Evolutionary conservation across 2,113 vertebrate species (phyloP).

Genomic region (Rhabdomys dilectus): DNA sequence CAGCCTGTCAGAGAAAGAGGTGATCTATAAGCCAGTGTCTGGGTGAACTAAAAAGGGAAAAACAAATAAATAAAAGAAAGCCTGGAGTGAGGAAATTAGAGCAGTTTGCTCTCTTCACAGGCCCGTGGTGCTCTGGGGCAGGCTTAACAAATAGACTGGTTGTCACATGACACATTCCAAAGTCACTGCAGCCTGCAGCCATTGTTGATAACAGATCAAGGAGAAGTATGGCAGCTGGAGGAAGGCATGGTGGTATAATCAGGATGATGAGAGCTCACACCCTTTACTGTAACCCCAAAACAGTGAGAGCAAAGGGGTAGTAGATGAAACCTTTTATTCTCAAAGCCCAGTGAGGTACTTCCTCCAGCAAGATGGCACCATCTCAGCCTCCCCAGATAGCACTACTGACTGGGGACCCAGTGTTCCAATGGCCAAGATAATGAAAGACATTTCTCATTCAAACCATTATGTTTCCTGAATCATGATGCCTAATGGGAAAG

Average conservation of each 20-base stretch:
- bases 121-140: background rate
- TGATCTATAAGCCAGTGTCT: conserved; percentile 41
- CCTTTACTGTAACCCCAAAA: background rate
- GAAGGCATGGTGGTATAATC: no score
- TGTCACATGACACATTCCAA: background rate
- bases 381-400: background rate
- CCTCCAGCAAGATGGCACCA: background rate
- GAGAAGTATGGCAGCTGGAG: background rate
- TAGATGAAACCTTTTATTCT: background rate
- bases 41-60: background rate
- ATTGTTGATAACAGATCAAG: background rate
- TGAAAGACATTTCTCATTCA: background rate
- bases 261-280: no score
- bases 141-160: background rate
- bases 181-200: background rate
- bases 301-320: background rate
- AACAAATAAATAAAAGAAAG: background rate
- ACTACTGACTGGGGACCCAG: background rate
- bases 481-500: background rate
- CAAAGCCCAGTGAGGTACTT: background rate
- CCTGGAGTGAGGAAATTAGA: background rate
- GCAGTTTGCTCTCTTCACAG: conserved; percentile 3
- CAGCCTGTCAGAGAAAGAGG: conserved; percentile 1
- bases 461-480: background rate
- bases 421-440: background rate